Conservation (phyloP, 2,797 vertebrate genomes). For the Lutjanus argentimaculatus region DNA sequence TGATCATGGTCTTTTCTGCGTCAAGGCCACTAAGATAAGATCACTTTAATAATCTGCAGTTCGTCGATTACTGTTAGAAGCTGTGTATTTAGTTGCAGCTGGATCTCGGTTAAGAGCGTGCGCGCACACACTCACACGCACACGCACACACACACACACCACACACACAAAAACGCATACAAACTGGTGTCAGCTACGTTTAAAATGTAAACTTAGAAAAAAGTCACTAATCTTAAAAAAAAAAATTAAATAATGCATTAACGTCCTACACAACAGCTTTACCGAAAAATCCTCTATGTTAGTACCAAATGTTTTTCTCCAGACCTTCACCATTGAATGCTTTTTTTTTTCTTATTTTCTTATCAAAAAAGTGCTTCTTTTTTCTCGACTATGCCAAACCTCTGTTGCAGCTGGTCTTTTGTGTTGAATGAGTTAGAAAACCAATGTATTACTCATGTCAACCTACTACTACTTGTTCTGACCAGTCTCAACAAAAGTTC, state of each 20-base stretch:
- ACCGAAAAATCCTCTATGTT: slow-evolving; percentile 60
- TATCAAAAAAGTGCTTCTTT: slow-evolving; percentile 76
- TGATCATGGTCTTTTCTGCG: slow-evolving; percentile 79
- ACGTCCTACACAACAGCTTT: slow-evolving; percentile 71
- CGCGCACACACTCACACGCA: slow-evolving; percentile 43
- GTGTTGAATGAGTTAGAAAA: slow-evolving; percentile 87
- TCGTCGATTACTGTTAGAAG: slow-evolving; percentile 75
- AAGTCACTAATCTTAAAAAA: slow-evolving; percentile 57
- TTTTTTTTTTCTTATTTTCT: slow-evolving; percentile 40
- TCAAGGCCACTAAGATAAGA: slow-evolving; percentile 88
- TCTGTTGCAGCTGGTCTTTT: slow-evolving; percentile 73
- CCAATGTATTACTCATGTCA: slow-evolving; percentile 90
- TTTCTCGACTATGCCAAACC: slow-evolving; percentile 68
- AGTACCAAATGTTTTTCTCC: slow-evolving; percentile 65
- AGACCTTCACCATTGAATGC: slow-evolving; percentile 84
- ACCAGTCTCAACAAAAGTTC: slow-evolving; percentile 74
- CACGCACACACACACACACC: slow-evolving; percentile 40
- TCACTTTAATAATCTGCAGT: slow-evolving; percentile 80
- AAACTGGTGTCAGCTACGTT: slow-evolving; percentile 67
- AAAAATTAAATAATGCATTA: slow-evolving; percentile 65
- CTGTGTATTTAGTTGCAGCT: slow-evolving; percentile 72
- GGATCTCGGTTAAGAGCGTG: slow-evolving; percentile 70
- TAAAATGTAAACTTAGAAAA: slow-evolving; percentile 79
- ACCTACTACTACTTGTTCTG: slow-evolving; percentile 82
- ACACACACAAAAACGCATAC: slow-evolving; percentile 49